Percentiles rank a stretch among this genome's conserved stretches.
Evolutionary conservation across 2,113 vertebrate genomes (phyloP).

Genomic region (Azemiops feae): DNA sequence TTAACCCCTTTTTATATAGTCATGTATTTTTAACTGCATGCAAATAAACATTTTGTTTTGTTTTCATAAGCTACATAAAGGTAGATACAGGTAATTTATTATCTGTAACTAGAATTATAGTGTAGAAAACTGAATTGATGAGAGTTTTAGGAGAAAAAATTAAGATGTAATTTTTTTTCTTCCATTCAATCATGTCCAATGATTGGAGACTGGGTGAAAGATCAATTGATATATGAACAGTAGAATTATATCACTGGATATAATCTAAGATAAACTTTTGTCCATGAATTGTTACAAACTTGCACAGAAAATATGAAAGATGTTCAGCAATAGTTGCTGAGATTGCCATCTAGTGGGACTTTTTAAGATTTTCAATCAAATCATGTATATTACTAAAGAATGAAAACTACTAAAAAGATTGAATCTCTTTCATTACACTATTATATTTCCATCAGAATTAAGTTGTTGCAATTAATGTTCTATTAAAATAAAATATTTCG

Average conservation of each 20-base stretch:
- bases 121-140: constrained; percentile 9
- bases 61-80: background rate
- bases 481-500: fast-evolving
- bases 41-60: background rate
- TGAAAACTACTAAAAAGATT: background rate
- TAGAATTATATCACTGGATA: background rate
- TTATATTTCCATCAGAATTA: background rate
- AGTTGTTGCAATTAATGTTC: background rate
- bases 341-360: constrained; percentile 71
- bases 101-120: constrained; percentile 7
- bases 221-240: background rate
- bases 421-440: background rate
- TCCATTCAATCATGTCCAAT: background rate
- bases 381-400: background rate
- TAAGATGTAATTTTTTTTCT: background rate
- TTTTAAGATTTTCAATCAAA: constrained; percentile 36
- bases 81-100: background rate
- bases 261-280: background rate
- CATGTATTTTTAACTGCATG: constrained; percentile 25
- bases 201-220: background rate
- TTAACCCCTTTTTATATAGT: constrained; percentile 13
- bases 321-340: constrained; percentile 50
- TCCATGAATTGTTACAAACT: background rate
- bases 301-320: constrained; percentile 4
- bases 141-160: background rate